A percentile compares a stretch with the other conserved stretches of the same genome.
Conservation (phyloP, 2,797 vertebrate species). For the Morus bassanus region DNA sequence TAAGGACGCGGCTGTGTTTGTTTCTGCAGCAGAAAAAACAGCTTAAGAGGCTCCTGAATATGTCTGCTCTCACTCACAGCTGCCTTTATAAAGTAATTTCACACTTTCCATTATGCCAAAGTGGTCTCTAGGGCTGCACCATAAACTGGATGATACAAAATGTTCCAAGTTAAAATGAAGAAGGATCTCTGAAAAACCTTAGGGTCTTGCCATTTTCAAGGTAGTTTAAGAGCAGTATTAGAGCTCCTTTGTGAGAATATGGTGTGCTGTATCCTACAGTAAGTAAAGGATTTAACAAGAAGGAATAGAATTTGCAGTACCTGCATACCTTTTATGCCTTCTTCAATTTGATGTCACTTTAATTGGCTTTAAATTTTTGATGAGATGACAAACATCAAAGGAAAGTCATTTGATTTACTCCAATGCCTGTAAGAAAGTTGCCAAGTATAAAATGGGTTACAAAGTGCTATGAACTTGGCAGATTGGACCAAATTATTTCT, state of each 20-base stretch:
- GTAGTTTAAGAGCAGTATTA: not conserved
- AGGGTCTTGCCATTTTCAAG: not conserved
- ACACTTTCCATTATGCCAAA: not conserved
- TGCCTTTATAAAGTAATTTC: not conserved
- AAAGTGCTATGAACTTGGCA: not conserved
- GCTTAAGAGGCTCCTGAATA: not conserved
- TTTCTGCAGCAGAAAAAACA: not conserved
- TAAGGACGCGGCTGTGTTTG: not conserved
- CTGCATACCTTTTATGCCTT: slow-evolving; percentile 46
- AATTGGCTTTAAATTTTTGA: slow-evolving; percentile 70
- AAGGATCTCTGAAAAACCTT: not conserved
- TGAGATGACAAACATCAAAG: slow-evolving; percentile 69
- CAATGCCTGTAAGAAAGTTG: slow-evolving; percentile 23
- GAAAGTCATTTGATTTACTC: slow-evolving; percentile 48
- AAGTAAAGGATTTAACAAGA: not conserved
- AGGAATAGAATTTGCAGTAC: slow-evolving; percentile 33
- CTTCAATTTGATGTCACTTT: slow-evolving; percentile 59
- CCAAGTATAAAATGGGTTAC: slow-evolving; percentile 26
- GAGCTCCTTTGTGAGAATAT: not conserved
- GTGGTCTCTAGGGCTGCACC: not conserved
- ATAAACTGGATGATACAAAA: not conserved
- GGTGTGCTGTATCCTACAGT: not conserved
- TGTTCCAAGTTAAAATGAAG: not conserved
- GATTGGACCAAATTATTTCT: slow-evolving; percentile 29
- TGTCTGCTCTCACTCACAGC: not conserved